Conservation (phyloP, 2,113 vertebrate species). For the Nothobranchius furzeri region DNA sequence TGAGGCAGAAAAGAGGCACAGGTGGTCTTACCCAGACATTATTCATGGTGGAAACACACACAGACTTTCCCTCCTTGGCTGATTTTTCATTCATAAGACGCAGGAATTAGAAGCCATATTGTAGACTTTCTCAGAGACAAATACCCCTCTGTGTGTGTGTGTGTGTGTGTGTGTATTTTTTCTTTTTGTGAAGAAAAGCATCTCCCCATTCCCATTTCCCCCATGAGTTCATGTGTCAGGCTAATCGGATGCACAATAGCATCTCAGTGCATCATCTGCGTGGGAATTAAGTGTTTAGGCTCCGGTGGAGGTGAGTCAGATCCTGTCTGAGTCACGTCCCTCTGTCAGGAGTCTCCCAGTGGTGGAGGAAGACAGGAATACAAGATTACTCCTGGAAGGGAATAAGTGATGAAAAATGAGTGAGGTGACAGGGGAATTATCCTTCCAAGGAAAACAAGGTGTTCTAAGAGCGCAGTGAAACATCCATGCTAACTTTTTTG, state of each 20-base stretch:
- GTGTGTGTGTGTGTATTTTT: too few relatives aligned
- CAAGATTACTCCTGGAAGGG: neutral
- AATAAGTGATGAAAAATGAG: neutral
- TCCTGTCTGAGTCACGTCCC: slow-evolving; percentile 41
- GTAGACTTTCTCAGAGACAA: neutral
- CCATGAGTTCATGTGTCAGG: slow-evolving; percentile 9
- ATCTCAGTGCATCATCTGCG: slow-evolving; percentile 39
- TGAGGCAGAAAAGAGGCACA: slow-evolving; percentile 15
- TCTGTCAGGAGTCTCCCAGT: slow-evolving; percentile 8
- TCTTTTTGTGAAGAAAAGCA: neutral
- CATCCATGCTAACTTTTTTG: too few relatives aligned
- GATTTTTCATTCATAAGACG: neutral
- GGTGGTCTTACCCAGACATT: slow-evolving; percentile 37
- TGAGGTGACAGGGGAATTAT: slow-evolving; percentile 4
- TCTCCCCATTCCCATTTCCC: neutral
- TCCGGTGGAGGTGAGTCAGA: slow-evolving; percentile 55
- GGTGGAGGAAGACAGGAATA: slow-evolving; percentile 2
- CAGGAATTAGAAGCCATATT: neutral
- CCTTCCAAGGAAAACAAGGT: neutral
- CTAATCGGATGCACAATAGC: slow-evolving; percentile 49
- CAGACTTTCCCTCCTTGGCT: neutral
- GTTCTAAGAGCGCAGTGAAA: too few relatives aligned
- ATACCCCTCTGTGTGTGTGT: neutral
- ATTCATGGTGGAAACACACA: slow-evolving; percentile 10
- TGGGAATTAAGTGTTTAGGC: slow-evolving; percentile 43